phyloP scores from a whole-genome alignment of 2,888 invertebrate genomes.

The Nesidiocoris tenuis region DNA sequence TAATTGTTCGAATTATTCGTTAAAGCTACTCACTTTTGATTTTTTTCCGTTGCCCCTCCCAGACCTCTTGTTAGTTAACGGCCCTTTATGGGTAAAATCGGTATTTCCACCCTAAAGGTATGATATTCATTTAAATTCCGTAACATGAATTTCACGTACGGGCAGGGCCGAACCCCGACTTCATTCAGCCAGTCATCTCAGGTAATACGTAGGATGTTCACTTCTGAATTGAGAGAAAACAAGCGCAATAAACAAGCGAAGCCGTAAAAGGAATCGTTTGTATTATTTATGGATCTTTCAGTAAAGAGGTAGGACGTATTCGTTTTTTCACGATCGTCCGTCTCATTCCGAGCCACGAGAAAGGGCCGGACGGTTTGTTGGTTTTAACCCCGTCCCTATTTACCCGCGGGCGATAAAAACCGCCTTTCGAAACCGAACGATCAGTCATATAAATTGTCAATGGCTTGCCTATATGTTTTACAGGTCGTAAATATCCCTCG shows the following conservation, averaged over 20 bases:
- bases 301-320: conserved; percentile 20
- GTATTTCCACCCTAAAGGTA: too few species aligned
- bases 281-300: conserved; percentile 37
- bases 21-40: too few species aligned
- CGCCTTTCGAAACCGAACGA: conserved; percentile 20
- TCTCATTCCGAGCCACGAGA: conserved; percentile 20
- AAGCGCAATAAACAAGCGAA: conserved; percentile 29
- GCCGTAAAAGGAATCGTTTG: conserved; percentile 42
- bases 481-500: conserved; percentile 38
- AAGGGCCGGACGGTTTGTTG: conserved; percentile 15
- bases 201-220: background rate
- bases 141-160: too few species aligned
- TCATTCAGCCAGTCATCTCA: background rate
- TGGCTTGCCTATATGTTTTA: conserved; percentile 40
- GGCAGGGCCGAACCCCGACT: too few species aligned
- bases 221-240: conserved; percentile 39
- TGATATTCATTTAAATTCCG: too few species aligned
- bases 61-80: too few species aligned
- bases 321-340: background rate
- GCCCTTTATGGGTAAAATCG: too few species aligned
- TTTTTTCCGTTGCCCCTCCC: too few species aligned
- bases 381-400: conserved; percentile 29
- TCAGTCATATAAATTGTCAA: conserved; percentile 41
- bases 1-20: too few species aligned
- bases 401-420: conserved; percentile 26